phyloP scores from a whole-genome alignment of 2,113 vertebrate genomes.

The Sturnira hondurensis region DNA sequence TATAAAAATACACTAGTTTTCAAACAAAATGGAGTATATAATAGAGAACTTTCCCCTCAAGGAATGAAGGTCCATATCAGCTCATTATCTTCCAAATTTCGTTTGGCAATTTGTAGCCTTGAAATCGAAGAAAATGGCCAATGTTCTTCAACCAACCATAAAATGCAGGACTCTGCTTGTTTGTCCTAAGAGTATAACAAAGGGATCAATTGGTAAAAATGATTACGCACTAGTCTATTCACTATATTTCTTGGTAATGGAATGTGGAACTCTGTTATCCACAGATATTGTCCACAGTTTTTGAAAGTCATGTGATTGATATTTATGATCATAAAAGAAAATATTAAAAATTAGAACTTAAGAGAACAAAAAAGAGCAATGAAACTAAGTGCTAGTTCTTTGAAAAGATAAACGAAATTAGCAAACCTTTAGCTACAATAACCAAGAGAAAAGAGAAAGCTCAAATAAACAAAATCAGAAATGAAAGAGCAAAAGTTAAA shows the following conservation, averaged over 20 bases:
- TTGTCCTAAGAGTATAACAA: slow-evolving; percentile 16
- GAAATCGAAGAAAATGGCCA: slow-evolving; percentile 26
- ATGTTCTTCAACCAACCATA: neutral
- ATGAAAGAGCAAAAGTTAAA: neutral
- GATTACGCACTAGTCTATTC: neutral
- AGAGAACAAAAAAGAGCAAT: neutral
- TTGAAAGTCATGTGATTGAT: neutral
- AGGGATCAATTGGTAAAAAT: neutral
- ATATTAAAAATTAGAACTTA: neutral
- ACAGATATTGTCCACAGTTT: neutral
- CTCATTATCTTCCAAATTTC: slow-evolving; percentile 37
- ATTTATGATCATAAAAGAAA: neutral
- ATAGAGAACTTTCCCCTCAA: neutral
- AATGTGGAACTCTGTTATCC: neutral
- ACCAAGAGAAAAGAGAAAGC: neutral
- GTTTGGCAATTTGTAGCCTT: neutral
- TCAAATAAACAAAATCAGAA: neutral
- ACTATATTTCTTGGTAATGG: neutral
- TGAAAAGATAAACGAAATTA: neutral
- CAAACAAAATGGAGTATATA: neutral
- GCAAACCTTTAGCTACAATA: neutral
- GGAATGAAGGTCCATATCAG: neutral
- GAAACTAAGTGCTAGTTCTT: neutral
- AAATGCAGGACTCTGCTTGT: neutral
- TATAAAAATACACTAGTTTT: neutral